Evolutionary conservation across 1,140 invertebrate genomes (phyloP).

Genomic region (Scaptomyza hsui): DNA sequence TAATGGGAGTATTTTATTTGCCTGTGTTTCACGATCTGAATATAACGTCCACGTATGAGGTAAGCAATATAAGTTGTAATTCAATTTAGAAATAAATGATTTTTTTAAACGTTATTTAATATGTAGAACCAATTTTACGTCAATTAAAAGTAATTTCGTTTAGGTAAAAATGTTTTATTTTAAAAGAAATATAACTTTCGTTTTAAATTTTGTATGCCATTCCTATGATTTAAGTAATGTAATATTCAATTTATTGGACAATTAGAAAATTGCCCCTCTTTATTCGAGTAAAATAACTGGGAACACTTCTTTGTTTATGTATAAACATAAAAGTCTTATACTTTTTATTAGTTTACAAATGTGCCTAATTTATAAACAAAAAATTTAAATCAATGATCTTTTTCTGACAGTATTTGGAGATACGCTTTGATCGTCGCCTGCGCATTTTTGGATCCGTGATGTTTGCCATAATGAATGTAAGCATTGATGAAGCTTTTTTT

Average conservation of each 20-base stretch:
- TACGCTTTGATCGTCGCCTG: slow-evolving; percentile 87
- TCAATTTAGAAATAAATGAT: background rate
- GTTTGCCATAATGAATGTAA: slow-evolving; percentile 83
- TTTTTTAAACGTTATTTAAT: background rate
- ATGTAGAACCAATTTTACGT: background rate
- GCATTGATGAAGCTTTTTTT: slow-evolving; percentile 5
- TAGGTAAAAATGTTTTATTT: no score
- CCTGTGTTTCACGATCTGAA: slow-evolving; percentile 93
- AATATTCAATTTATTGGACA: no score
- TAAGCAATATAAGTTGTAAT: slow-evolving; percentile 68
- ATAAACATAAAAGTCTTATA: no score
- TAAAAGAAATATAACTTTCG: no score
- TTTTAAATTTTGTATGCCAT: no score
- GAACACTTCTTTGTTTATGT: no score
- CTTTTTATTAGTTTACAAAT: no score
- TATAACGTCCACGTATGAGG: slow-evolving; percentile 93
- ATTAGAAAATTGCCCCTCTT: no score
- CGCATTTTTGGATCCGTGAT: slow-evolving; percentile 87
- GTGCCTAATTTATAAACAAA: no score
- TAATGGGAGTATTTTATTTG: slow-evolving; percentile 88
- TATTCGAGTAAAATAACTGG: no score
- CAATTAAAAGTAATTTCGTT: no score
- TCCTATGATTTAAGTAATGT: no score
- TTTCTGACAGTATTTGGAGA: slow-evolving; percentile 88
- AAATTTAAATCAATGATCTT: background rate